These are phyloP conservation scores for Schlechtendalia chinensis DNA, from an alignment of 1,140 invertebrate species.

Conservation along the genomic window DNA sequence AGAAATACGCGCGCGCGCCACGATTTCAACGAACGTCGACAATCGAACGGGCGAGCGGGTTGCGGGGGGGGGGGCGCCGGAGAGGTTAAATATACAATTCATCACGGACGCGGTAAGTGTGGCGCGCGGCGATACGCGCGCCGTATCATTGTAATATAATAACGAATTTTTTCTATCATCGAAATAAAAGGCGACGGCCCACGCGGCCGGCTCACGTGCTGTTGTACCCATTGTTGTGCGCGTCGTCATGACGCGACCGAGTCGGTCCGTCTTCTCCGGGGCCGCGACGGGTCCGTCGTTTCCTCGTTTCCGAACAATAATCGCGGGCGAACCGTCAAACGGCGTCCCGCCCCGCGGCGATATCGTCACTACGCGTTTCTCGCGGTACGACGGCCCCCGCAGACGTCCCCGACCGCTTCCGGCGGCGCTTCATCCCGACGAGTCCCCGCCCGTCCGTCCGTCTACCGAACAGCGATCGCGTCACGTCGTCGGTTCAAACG, in stretches of 20 bases:
- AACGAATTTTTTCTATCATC: no score
- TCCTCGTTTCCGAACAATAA: constrained; percentile 44
- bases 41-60: constrained; percentile 25
- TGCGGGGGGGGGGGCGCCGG: background rate
- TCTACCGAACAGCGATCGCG: no score
- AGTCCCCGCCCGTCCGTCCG: no score
- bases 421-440: background rate
- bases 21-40: constrained; percentile 43
- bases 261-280: constrained; percentile 21
- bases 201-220: constrained; percentile 15
- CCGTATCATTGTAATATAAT: no score
- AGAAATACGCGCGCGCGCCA: background rate
- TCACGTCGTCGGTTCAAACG: no score
- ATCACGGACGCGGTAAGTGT: no score
- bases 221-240: constrained; percentile 33
- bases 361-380: no score
- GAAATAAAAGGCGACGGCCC: constrained; percentile 29
- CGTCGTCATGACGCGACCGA: background rate
- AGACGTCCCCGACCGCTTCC: constrained; percentile 29
- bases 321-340: constrained; percentile 6
- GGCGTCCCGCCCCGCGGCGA: no score
- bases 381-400: background rate
- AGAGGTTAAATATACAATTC: constrained; percentile 42
- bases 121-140: no score
- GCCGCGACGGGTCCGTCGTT: constrained; percentile 12